A percentile compares a stretch with the other conserved stretches of the same genome.
Conservation (phyloP, 1,140 invertebrate genomes). For the Pygmarrhopalites habei region DNA sequence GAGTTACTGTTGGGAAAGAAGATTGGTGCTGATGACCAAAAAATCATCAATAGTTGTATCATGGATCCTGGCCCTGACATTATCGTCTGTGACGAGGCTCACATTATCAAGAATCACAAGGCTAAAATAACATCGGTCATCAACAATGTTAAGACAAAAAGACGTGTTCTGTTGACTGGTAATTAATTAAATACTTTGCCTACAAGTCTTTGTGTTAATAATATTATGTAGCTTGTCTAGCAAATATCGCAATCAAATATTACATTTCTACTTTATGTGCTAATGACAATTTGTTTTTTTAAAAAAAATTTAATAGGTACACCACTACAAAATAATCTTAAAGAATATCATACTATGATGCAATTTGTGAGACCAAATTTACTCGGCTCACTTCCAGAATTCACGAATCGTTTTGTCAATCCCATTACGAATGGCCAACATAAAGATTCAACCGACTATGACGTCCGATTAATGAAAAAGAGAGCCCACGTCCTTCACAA, state of each 20-base stretch:
- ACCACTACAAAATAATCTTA: conserved; percentile 90
- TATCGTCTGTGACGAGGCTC: conserved; percentile 90
- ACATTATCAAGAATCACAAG: conserved; percentile 82
- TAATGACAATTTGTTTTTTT: too few relatives aligned
- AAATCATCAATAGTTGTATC: too few relatives aligned
- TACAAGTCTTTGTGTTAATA: too few relatives aligned
- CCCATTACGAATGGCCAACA: conserved; percentile 93
- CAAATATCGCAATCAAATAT: too few relatives aligned
- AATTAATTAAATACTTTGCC: too few relatives aligned
- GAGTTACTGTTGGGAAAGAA: too few relatives aligned
- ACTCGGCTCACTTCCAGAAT: conserved; percentile 83
- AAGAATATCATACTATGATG: conserved; percentile 98
- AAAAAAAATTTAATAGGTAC: too few relatives aligned
- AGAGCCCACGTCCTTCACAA: conserved; percentile 88
- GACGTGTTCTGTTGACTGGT: conserved; percentile 85
- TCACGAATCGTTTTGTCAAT: conserved; percentile 82
- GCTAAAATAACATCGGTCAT: conserved; percentile 79
- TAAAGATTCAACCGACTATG: conserved; percentile 78
- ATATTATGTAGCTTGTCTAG: too few relatives aligned
- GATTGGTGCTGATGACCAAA: too few relatives aligned
- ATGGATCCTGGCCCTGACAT: conserved; percentile 73
- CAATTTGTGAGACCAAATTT: conserved; percentile 92
- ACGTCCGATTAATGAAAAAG: conserved; percentile 91
- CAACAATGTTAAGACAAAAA: conserved; percentile 62
- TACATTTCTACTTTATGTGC: too few relatives aligned